Percentiles rank a stretch among this genome's conserved stretches.
These are phyloP conservation scores for Litoditis marina DNA, from an alignment of 2,888 invertebrate genomes.

Conservation along the genomic window DNA sequence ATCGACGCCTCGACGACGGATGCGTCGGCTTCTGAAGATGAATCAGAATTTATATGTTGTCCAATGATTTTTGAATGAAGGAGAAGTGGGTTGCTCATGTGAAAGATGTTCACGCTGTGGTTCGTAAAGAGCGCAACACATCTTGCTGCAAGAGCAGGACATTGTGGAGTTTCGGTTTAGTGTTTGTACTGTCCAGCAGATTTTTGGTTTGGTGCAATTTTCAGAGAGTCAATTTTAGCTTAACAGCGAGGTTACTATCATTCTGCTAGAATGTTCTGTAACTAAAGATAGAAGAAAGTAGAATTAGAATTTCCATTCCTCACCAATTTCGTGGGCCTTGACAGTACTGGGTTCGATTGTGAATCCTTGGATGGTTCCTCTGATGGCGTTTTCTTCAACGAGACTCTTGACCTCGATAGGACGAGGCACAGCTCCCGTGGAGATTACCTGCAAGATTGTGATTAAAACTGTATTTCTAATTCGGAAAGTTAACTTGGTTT, in stretches of 20 bases:
- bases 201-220: neutral
- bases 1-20: conserved; percentile 7
- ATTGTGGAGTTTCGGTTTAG: too few relatives aligned
- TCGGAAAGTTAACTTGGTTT: too few relatives aligned
- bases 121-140: too few relatives aligned
- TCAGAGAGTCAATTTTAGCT: neutral
- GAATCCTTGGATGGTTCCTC: conserved; percentile 38
- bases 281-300: neutral
- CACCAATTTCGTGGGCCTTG: conserved; percentile 34
- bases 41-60: too few relatives aligned
- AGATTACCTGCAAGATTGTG: conserved; percentile 10
- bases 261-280: neutral
- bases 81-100: neutral
- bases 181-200: neutral
- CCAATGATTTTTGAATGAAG: too few relatives aligned
- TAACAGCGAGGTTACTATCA: neutral
- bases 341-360: conserved; percentile 47
- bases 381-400: conserved; percentile 44
- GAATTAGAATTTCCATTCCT: neutral
- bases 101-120: too few relatives aligned
- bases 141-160: too few relatives aligned
- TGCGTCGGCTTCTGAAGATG: conserved; percentile 2
- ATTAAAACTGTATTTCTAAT: neutral
- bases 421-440: conserved; percentile 28
- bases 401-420: conserved; percentile 40